These are phyloP conservation scores for Dendronephthya gigantea DNA, from an alignment of 64 coral and sea anemone species.

Conservation along the genomic window DNA sequence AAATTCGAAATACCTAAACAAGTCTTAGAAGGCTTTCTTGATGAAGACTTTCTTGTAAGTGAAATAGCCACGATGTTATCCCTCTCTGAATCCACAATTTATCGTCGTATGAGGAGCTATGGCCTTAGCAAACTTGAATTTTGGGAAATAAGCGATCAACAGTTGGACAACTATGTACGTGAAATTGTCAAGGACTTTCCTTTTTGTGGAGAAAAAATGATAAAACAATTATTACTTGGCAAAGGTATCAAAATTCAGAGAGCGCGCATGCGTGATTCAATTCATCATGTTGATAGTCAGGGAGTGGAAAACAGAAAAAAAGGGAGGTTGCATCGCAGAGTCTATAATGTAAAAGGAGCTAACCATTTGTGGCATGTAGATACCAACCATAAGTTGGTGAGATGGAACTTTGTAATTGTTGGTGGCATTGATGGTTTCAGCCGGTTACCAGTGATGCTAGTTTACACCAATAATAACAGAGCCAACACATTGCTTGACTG, in stretches of 20 bases:
- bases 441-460: not conserved
- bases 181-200: not conserved
- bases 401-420: slow-evolving; percentile 1
- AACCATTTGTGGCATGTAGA: slow-evolving; percentile 7
- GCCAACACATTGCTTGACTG: not conserved
- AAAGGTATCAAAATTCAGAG: not conserved
- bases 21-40: not conserved
- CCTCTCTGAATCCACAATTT: not conserved
- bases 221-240: not conserved
- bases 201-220: slow-evolving; percentile 8
- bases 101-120: not conserved
- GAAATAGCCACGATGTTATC: slow-evolving; percentile 13
- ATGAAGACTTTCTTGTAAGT: slow-evolving; percentile 4
- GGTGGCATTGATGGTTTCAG: slow-evolving; percentile 17
- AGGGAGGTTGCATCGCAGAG: not conserved
- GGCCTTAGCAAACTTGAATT: slow-evolving; percentile 3
- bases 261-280: not conserved
- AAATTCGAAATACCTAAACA: slow-evolving; percentile 5
- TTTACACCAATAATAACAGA: not conserved
- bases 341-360: not conserved
- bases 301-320: not conserved
- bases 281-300: not conserved
- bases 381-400: slow-evolving; percentile 8
- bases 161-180: not conserved
- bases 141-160: slow-evolving; percentile 2